A percentile compares a stretch with the other conserved stretches of the same genome.
These are phyloP conservation scores for Scytalopus superciliaris DNA, from an alignment of 2,113 vertebrate genomes.

Conservation along the genomic window DNA sequence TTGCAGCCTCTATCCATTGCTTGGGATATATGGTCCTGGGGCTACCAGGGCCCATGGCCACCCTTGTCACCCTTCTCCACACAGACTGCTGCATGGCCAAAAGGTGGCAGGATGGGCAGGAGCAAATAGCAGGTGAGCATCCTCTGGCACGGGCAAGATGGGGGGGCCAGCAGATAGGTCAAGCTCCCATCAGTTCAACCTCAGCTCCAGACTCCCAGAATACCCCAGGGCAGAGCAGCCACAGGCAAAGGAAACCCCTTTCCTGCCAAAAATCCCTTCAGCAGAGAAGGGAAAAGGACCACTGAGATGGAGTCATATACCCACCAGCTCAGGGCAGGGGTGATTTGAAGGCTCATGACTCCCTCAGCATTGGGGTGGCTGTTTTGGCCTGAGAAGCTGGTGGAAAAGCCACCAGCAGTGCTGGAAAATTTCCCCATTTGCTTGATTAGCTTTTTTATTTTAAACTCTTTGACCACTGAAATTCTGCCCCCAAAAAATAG, in stretches of 20 bases:
- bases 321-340: fast-evolving
- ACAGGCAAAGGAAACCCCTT: background rate
- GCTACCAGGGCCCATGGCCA: background rate
- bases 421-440: background rate
- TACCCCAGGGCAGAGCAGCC: background rate
- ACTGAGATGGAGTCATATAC: background rate
- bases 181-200: background rate
- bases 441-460: background rate
- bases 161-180: background rate
- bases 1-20: background rate
- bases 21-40: background rate
- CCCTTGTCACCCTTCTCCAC: background rate
- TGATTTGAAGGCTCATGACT: background rate
- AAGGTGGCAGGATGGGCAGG: background rate
- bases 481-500: background rate
- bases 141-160: background rate
- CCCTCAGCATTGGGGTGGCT: fast-evolving
- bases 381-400: background rate
- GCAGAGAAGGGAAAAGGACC: background rate
- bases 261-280: background rate
- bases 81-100: background rate
- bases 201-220: background rate
- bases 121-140: background rate
- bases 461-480: background rate
- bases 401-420: background rate